Evolutionary conservation across 2,888 invertebrate species (phyloP), one percentile per base, ranked within the genome.

Genomic region (Notodromas monacha): DNA sequence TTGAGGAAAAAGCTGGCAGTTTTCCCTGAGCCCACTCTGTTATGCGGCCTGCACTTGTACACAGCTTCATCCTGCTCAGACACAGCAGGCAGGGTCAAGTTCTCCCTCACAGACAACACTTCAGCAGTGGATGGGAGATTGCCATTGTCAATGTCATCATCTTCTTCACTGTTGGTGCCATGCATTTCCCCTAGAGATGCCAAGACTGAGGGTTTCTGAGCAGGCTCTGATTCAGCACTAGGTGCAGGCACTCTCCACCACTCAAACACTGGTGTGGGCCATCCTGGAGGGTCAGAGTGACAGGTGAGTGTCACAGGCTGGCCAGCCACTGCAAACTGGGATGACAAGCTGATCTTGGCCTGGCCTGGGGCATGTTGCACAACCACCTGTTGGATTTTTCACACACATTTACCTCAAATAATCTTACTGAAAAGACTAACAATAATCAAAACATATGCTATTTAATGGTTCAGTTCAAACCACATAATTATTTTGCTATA

Each of bases 251-350:
- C 21, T n/a, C n/a, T 21, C 21, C 21, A 21, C 21, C 21, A 21
- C n/a, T n/a, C 8, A 49, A 68, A 81, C 43, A 70, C 68, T 0
- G 81, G 76, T 14, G 68, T 68, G 0, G 81, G 81, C 67, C 74
- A 79, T n/a, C 81, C 81, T 0, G 76, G 72, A 1, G 81, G 81
- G 37, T 63, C 66, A 1, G 79, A 74, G 26, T 65, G 65, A 44
- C 81, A 81, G 0, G 70, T 73, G 10, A 41, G 29, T 5, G 12
- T 12, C 27, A 21, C 70, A 8, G 21, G 21, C 21, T 21, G 8
- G 21, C 21, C 21, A 6, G n/a, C 21, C n/a, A 21, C 21, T 6
- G 21, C 21, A 6, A n/a, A 6, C 21, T 6, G 8, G 6, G 8
- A 6, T 8, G 21, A 6, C 6, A 21, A 6, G 8, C n/a, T 21